Conservation (phyloP, 2,113 vertebrate genomes). For the Bagarius yarrelli region DNA sequence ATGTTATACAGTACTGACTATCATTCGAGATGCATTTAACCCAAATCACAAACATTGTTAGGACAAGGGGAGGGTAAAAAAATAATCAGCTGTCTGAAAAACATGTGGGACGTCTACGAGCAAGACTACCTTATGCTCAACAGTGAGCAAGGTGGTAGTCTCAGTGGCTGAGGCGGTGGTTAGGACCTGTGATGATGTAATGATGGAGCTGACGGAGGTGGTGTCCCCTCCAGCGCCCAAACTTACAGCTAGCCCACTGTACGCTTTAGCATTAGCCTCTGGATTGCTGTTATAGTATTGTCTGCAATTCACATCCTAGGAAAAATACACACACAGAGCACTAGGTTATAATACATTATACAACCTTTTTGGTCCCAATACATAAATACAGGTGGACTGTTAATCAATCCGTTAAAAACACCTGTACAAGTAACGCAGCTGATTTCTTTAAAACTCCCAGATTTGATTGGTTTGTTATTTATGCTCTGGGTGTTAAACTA, state of each 20-base stretch:
- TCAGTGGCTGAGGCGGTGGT: slow-evolving; percentile 38
- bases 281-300: slow-evolving; percentile 62
- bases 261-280: slow-evolving; percentile 60
- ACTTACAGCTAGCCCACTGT: slow-evolving; percentile 53
- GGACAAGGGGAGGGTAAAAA: too few species aligned
- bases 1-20: background rate
- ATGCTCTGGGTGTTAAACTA: background rate
- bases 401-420: background rate
- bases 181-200: slow-evolving; percentile 52
- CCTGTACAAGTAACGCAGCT: background rate
- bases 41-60: too few species aligned
- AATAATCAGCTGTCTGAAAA: too few species aligned
- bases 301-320: slow-evolving; percentile 61
- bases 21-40: too few species aligned
- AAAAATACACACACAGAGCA: background rate
- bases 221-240: slow-evolving; percentile 43
- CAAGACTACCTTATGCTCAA: slow-evolving; percentile 53
- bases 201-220: slow-evolving; percentile 46
- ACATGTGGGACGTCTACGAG: too few species aligned
- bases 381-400: background rate
- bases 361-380: background rate
- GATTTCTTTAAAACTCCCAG: background rate
- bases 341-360: background rate
- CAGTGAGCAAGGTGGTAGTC: slow-evolving; percentile 46
- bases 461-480: background rate